These are phyloP conservation scores for Indri indri DNA, from an alignment of 2,113 vertebrate genomes.

Conservation along the genomic window DNA sequence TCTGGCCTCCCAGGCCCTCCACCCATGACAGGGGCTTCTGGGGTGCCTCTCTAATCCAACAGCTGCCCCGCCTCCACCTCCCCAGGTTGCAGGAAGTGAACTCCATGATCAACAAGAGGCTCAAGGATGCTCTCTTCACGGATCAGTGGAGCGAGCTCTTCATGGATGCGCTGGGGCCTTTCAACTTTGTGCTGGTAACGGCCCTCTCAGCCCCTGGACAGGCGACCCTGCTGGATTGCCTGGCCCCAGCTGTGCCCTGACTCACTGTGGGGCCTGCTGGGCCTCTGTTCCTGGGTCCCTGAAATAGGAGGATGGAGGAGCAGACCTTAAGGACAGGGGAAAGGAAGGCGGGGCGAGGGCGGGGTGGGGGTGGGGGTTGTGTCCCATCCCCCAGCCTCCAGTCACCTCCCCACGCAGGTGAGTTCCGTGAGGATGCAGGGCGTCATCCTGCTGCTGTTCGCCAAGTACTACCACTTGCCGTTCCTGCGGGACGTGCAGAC, in stretches of 20 bases:
- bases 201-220: background rate
- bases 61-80: background rate
- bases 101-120: conserved; percentile 96
- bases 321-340: background rate
- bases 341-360: background rate
- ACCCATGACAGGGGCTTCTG: background rate
- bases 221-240: background rate
- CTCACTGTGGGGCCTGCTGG: background rate
- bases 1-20: background rate
- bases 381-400: background rate
- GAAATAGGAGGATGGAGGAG: background rate
- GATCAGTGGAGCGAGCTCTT: conserved; percentile 98
- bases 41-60: background rate
- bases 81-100: conserved; percentile 97
- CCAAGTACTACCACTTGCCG: conserved; percentile 93
- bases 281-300: background rate
- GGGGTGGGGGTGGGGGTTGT: rapidly evolving
- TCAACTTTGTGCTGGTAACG: conserved; percentile 95
- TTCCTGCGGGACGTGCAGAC: conserved; percentile 91
- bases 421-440: conserved; percentile 98
- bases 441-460: conserved; percentile 94
- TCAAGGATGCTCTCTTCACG: conserved; percentile 97
- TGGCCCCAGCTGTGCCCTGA: background rate
- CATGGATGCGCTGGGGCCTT: conserved; percentile 95
- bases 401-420: conserved; percentile 83